phyloP scores from a whole-genome alignment of 2,113 vertebrate genomes.

The Gobius niger region DNA sequence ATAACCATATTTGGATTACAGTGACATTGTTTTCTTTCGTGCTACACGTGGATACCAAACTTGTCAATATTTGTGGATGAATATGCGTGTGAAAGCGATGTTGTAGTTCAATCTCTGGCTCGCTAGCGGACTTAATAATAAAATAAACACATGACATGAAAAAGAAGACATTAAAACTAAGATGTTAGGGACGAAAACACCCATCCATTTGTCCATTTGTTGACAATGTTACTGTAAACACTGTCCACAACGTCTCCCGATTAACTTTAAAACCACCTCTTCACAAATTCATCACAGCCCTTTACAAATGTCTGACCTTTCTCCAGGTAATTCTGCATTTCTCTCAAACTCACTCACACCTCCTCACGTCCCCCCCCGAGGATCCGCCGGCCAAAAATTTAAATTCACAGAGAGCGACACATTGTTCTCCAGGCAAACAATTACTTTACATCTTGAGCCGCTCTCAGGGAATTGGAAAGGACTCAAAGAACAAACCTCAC shows the following conservation, averaged over 20 bases:
- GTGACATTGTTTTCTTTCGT: too few relatives aligned
- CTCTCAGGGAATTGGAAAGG: slow-evolving; percentile 30
- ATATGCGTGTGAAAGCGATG: too few relatives aligned
- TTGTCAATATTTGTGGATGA: too few relatives aligned
- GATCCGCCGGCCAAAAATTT: slow-evolving; percentile 16
- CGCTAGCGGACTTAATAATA: too few relatives aligned
- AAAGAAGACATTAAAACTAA: too few relatives aligned
- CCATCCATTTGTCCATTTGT: too few relatives aligned
- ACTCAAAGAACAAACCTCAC: slow-evolving; percentile 32
- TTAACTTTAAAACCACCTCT: background rate
- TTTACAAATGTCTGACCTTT: background rate
- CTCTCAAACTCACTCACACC: slow-evolving; percentile 17
- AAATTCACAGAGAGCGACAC: slow-evolving; percentile 22
- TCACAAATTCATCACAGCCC: background rate
- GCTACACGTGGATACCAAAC: too few relatives aligned
- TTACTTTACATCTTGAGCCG: slow-evolving; percentile 35
- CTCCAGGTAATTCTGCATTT: background rate
- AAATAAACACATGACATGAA: too few relatives aligned
- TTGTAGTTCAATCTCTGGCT: too few relatives aligned
- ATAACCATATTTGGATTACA: too few relatives aligned
- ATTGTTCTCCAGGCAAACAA: slow-evolving; percentile 32
- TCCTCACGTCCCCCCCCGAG: background rate
- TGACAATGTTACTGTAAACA: too few relatives aligned
- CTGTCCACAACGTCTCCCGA: background rate
- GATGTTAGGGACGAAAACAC: too few relatives aligned